Base-by-base conservation (phyloP, 2,113 vertebrate genomes). In the Vicugna pacos region DNA sequence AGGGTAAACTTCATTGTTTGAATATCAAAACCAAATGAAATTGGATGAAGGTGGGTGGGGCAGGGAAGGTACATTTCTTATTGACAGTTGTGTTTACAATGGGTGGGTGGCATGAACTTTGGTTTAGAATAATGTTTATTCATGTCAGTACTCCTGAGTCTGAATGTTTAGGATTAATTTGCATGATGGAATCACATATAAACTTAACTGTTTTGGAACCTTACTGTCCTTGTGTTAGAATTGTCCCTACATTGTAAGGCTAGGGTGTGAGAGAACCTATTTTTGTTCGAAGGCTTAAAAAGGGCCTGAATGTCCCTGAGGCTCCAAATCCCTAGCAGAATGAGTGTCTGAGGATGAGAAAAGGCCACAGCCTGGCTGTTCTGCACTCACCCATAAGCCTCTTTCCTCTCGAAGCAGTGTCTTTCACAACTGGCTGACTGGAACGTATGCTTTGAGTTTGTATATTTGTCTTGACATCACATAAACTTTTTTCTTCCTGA, bases 141-240 rank as follows among this genome's bases (percentile, higher is more conserved):
- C 12, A 70, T 72, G 22, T 85, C 32, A 95, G 20, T 80, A 72
- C 22, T 17, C 35, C 20, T n/a, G 8, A 38, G 20, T 86, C 22
- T 86, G 86, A 80, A n/a, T 89, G 24, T 73, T 88, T 70, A 22
- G 75, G 35, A 72, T 82, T 91, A 46, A 69, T 96, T 88, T 96
- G 48, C 54, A 9, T 93, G 50, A 67, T 77, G 13, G 72, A 52
- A 60, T 91, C 50, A 50, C n/a, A 65, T 32, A 69, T 65, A 54
- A 89, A 65, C 12, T 42, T 89, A 91, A 64, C 52, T 42, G 56
- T 86, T 90, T 62, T 65, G 62, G 1, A 91, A 64, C 91, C 35
- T 89, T 89, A 54, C 10, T 46, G 20, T 93, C 58, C 50, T 80
- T 94, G 48, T 60, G 48, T 42, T 94, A 65, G 73, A 91, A 89